Evolutionary conservation across 1,140 invertebrate genomes (phyloP).

Genomic region (Chironomus tepperi): DNA sequence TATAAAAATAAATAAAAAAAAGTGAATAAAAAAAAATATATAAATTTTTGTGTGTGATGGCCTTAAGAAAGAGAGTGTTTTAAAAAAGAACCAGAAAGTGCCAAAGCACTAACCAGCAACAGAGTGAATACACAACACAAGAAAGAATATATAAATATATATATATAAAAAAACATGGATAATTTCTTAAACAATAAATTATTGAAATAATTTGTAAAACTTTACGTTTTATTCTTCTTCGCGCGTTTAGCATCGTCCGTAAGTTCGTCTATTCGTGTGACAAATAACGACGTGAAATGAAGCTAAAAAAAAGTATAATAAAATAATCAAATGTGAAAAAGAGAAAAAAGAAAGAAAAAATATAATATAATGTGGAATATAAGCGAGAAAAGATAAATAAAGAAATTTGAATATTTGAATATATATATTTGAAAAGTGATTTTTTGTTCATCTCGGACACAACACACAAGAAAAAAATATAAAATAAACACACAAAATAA

Average conservation of each 20-base stretch:
- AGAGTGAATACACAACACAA: background rate
- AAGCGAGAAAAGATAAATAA: constrained; percentile 20
- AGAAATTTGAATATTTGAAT: constrained; percentile 21
- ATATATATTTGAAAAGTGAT: constrained; percentile 9
- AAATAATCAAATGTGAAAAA: constrained; percentile 16
- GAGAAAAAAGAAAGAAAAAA: background rate
- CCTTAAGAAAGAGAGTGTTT: background rate
- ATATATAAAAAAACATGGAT: constrained; percentile 16
- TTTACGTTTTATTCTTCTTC: constrained; percentile 3
- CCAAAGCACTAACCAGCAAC: background rate
- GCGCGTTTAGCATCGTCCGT: background rate
- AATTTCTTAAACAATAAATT: constrained; percentile 24
- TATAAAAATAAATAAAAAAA: background rate
- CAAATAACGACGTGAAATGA: constrained; percentile 15
- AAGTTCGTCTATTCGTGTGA: background rate
- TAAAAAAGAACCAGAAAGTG: background rate
- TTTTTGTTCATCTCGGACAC: background rate
- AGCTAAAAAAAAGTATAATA: constrained; percentile 15
- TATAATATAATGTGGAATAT: background rate
- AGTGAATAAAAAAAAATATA: background rate
- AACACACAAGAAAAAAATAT: background rate
- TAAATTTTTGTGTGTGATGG: background rate
- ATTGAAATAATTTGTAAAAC: constrained; percentile 23
- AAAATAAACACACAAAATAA: background rate
- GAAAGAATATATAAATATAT: background rate